These are phyloP conservation scores for Ernsta delagoae DNA, from an alignment of 2,888 invertebrate species.

Conservation along the genomic window DNA sequence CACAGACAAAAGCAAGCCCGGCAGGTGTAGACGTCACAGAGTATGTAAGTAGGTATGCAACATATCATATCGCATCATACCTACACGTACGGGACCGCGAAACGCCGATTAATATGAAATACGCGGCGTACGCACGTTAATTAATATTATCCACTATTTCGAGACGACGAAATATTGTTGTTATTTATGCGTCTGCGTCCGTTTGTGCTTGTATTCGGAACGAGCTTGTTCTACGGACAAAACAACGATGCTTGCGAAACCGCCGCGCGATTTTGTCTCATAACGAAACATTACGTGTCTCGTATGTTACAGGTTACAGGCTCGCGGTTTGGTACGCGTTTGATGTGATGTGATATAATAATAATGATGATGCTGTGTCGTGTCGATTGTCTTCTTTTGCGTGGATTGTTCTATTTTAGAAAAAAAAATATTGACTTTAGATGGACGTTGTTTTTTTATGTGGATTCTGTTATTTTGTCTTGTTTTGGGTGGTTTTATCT, in stretches of 20 bases:
- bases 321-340: background rate
- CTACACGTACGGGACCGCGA: constrained; percentile 43
- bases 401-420: background rate
- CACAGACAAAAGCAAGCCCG: too few relatives aligned
- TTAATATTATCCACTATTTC: constrained; percentile 66
- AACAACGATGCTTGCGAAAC: constrained; percentile 27
- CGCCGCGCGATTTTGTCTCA: constrained; percentile 11
- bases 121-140: constrained; percentile 64
- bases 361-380: background rate
- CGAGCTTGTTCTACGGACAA: constrained; percentile 34
- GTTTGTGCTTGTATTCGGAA: constrained; percentile 28
- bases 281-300: constrained; percentile 6
- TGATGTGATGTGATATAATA: background rate
- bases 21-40: too few relatives aligned
- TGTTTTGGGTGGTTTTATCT: too few relatives aligned
- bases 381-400: background rate
- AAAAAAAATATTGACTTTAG: too few relatives aligned
- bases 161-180: constrained; percentile 71
- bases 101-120: constrained; percentile 75
- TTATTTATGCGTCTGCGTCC: constrained; percentile 76
- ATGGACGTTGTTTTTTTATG: too few relatives aligned
- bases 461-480: too few relatives aligned
- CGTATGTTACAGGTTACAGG: background rate
- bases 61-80: background rate
- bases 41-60: too few relatives aligned